Evolutionary conservation across 2,797 vertebrate species (phyloP), one percentile per base, ranked within the genome.

Genomic region (Megaceryle alcyon): DNA sequence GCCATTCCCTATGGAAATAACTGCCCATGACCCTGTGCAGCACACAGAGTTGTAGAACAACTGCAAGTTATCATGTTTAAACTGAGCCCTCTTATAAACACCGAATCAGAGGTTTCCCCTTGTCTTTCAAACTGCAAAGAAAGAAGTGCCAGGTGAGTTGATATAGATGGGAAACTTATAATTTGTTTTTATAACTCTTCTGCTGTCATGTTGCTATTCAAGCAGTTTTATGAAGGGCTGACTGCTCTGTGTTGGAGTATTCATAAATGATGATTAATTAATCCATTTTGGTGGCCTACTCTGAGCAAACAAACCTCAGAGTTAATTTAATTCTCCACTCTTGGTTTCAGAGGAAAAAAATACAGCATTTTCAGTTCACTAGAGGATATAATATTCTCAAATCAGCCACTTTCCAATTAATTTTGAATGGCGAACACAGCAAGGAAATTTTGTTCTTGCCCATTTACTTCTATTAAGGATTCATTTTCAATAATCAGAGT

Each of bases 401-500:
- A 95, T 94, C 88, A 91, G 75, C 83, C 68, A 35, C 93, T 94
- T 97, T 88, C 26, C 95, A 97, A 97, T 97, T 97, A 97, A 98
- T 97, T 97, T 91, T 95, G 84, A 97, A 92, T 56, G 82, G 86
- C 3, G 26, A 95, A 64, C 33, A 84, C 77, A 64, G 94, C 3
- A 44, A 79, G 81, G 59, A 80, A 90, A 84, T 97, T 96, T 84
- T 93, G 78, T 96, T 98, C 89, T 92, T 96, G 94, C 85, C 86
- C 93, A 94, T 97, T 97, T 97, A 75, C 87, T 96, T 96, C 89
- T 91, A 96, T 97, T 97, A 97, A 96, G 96, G 91, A 95, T 95
- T 97, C 90, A 95, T 97, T 97, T 97, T 94, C 44, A 84, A 92
- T 97, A 97, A 98, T 98, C 96, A 94, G 90, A 94, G 96, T 97